These are phyloP conservation scores for Acheta domesticus DNA, from an alignment of 2,888 invertebrate species.

Conservation along the genomic window DNA sequence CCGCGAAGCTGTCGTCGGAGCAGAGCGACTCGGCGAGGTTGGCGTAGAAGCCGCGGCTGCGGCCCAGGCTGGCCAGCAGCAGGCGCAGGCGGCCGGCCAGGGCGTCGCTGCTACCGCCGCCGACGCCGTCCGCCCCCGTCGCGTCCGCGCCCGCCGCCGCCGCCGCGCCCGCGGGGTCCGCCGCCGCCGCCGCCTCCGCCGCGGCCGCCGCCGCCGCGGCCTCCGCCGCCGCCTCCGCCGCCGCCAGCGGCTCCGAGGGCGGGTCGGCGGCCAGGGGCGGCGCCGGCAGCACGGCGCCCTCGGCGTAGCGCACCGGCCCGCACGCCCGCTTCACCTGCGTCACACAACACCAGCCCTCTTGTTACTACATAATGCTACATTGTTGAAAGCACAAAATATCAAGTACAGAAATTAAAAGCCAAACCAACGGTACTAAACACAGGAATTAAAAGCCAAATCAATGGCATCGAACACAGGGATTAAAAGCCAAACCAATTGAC, in stretches of 20 bases:
- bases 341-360: no score
- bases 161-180: slow-evolving; percentile 28
- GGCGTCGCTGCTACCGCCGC: slow-evolving; percentile 28
- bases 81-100: slow-evolving; percentile 43
- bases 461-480: no score
- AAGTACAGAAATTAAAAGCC: no score
- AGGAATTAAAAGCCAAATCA: no score
- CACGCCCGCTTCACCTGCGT: slow-evolving; percentile 57
- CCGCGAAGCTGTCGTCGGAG: slow-evolving; percentile 66
- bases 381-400: no score
- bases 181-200: slow-evolving; percentile 37
- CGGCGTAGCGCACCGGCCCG: slow-evolving; percentile 43
- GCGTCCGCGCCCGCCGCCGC: slow-evolving; percentile 27
- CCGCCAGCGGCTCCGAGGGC: slow-evolving; percentile 34
- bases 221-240: slow-evolving; percentile 44
- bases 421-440: no score
- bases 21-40: slow-evolving; percentile 77
- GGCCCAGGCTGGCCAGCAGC: slow-evolving; percentile 48
- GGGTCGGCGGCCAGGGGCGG: slow-evolving; percentile 41
- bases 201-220: slow-evolving; percentile 42
- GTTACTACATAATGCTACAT: no score
- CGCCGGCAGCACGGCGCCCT: slow-evolving; percentile 31
- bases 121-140: not conserved
- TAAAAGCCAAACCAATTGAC: no score
- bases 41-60: slow-evolving; percentile 78